Conservation (phyloP, 2,113 vertebrate genomes). For the Cephalopterus ornatus region DNA sequence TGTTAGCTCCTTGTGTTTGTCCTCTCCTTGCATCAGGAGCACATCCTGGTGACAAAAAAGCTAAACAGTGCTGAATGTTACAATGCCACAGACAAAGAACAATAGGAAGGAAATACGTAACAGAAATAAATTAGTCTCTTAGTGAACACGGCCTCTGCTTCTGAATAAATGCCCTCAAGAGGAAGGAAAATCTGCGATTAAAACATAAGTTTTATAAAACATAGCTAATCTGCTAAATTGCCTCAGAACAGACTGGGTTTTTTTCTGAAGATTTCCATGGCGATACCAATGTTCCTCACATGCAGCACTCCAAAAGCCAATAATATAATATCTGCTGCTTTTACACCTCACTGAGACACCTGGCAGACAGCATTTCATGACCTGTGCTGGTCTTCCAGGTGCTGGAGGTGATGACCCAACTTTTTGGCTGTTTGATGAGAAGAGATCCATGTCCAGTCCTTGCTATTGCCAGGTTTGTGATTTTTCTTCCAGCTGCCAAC, state of each 20-base stretch:
- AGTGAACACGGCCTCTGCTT: background rate
- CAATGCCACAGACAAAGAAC: background rate
- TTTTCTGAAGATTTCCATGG: conserved; percentile 11
- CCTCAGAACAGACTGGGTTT: background rate
- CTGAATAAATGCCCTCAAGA: background rate
- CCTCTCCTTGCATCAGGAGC: background rate
- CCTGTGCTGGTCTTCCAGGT: background rate
- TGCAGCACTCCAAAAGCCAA: background rate
- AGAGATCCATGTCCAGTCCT: background rate
- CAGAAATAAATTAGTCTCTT: background rate
- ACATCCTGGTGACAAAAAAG: background rate
- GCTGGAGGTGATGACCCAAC: background rate
- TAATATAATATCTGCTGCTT: background rate
- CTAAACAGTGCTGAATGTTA: background rate
- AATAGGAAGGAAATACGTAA: background rate
- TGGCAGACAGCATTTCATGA: background rate
- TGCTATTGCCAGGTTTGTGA: conserved; percentile 28
- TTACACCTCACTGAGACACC: background rate
- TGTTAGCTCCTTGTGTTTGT: background rate
- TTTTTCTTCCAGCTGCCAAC: conserved; percentile 38
- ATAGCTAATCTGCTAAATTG: conserved; percentile 23
- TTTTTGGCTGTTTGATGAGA: background rate
- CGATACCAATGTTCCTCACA: background rate
- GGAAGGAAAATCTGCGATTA: background rate
- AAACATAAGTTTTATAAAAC: background rate